phyloP scores from a whole-genome alignment of 2,113 vertebrate species.

The Hystrix cristata region DNA sequence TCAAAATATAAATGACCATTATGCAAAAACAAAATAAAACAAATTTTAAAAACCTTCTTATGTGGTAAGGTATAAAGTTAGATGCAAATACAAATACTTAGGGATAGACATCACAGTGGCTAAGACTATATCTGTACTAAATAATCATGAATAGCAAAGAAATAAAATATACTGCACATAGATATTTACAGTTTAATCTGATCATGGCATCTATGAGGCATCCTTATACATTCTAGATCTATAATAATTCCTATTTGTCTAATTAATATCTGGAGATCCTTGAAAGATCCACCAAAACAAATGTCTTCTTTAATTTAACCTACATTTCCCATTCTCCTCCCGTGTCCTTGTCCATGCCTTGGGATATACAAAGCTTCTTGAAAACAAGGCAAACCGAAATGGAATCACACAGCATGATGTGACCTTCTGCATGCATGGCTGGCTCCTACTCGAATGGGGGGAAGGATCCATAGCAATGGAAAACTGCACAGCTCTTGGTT shows the following conservation, averaged over 20 bases:
- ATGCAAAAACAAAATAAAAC: background rate
- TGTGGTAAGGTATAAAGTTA: background rate
- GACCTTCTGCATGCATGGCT: conserved; percentile 58
- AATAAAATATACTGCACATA: background rate
- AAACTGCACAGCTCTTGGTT: conserved; percentile 54
- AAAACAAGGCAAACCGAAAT: conserved; percentile 58
- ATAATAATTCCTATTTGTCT: background rate
- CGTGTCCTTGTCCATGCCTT: conserved; percentile 31
- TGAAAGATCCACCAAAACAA: conserved; percentile 45
- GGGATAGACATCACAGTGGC: background rate
- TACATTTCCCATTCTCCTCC: background rate
- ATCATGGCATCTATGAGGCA: background rate
- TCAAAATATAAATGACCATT: background rate
- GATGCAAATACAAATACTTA: background rate
- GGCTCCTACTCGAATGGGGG: background rate
- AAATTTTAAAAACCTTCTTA: background rate
- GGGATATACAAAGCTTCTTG: conserved; percentile 54
- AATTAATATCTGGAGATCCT: background rate
- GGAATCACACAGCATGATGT: conserved; percentile 5
- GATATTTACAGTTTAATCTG: background rate
- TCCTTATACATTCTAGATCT: background rate
- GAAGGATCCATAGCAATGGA: conserved; percentile 5
- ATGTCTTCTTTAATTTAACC: conserved; percentile 9
- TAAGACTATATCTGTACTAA: background rate
- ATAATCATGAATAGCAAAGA: background rate